Evolutionary conservation across 2,797 vertebrate genomes (phyloP).

Genomic region (Eulemur coronatus): DNA sequence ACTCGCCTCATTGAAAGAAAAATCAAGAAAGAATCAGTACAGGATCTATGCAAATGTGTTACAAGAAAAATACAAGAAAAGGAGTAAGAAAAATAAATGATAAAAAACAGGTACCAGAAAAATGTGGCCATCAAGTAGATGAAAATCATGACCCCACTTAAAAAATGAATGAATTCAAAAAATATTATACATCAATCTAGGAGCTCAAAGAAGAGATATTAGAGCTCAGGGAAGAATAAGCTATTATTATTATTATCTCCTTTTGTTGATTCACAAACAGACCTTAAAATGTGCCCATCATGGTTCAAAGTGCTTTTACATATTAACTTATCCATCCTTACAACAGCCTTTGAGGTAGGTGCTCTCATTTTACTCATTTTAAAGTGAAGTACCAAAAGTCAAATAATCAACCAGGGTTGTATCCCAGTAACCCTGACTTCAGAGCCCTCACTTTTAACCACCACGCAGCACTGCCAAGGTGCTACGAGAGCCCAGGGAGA

Average conservation of each 20-base stretch:
- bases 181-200: neutral
- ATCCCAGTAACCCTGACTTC: neutral
- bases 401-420: neutral
- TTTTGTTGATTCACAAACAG: constrained; percentile 5
- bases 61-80: neutral
- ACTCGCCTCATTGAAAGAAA: neutral
- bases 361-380: neutral
- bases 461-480: no score
- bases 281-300: neutral
- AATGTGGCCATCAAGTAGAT: neutral
- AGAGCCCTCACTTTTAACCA: neutral
- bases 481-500: neutral
- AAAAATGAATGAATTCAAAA: constrained; percentile 1
- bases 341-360: neutral
- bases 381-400: neutral
- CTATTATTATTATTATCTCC: neutral
- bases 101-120: neutral
- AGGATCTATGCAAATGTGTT: neutral
- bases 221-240: neutral
- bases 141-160: constrained; percentile 18
- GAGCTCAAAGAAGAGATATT: constrained; percentile 12
- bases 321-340: neutral
- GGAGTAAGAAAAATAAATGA: neutral
- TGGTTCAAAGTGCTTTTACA: neutral
- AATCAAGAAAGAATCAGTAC: neutral